Conservation (phyloP, 1,140 invertebrate genomes). For the Zaprionus kolodkinae region DNA sequence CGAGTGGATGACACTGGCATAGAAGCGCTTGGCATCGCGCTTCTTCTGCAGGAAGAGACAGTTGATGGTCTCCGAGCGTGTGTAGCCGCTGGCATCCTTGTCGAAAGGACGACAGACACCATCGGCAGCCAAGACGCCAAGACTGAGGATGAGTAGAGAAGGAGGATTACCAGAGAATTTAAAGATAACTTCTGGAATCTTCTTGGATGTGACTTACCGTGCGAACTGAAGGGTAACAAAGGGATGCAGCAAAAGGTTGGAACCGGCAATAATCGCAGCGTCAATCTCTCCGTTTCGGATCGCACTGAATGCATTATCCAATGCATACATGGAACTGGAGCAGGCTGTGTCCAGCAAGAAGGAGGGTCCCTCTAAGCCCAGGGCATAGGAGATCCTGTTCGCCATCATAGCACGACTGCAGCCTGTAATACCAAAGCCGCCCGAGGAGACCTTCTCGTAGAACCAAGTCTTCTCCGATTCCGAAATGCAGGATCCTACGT, state of each 20-base stretch:
- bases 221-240: conserved; percentile 93
- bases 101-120: conserved; percentile 97
- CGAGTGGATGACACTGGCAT: conserved; percentile 86
- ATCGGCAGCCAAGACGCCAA: conserved; percentile 93
- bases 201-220: conserved; percentile 76
- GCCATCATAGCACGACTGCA: conserved; percentile 96
- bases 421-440: conserved; percentile 89
- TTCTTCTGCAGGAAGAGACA: conserved; percentile 93
- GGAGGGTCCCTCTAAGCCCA: conserved; percentile 91
- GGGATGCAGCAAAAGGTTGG: conserved; percentile 94
- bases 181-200: neutral
- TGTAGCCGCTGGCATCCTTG: conserved; percentile 90
- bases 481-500: conserved; percentile 90
- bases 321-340: conserved; percentile 93
- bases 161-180: too few species aligned
- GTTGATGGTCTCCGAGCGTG: conserved; percentile 90
- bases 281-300: conserved; percentile 93
- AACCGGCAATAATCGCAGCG: conserved; percentile 93
- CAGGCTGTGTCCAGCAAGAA: conserved; percentile 95
- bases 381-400: conserved; percentile 92
- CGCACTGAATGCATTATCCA: conserved; percentile 92
- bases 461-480: conserved; percentile 90
- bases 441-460: conserved; percentile 87
- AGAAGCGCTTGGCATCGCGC: conserved; percentile 90
- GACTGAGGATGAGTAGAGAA: conserved; percentile 81